These are phyloP conservation scores for Resseliella maxima DNA, from an alignment of 2,888 invertebrate species.

Conservation along the genomic window DNA sequence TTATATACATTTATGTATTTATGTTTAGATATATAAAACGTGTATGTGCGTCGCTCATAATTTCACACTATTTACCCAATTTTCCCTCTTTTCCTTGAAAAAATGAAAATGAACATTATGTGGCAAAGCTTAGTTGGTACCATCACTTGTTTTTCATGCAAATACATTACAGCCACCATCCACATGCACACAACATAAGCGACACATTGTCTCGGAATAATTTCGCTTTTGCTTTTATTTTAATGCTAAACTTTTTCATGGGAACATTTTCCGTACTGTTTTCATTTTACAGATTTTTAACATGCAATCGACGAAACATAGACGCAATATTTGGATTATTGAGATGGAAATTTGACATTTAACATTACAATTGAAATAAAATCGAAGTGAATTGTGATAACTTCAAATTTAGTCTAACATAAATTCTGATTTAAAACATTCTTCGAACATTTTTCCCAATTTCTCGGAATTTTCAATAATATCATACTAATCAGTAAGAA, in stretches of 20 bases:
- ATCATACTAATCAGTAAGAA: too few species aligned
- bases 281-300: conserved; percentile 10
- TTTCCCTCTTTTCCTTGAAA: neutral
- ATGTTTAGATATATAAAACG: too few species aligned
- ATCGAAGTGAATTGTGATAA: too few species aligned
- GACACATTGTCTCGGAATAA: neutral
- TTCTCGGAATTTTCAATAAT: neutral
- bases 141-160: conserved; percentile 25
- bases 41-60: neutral
- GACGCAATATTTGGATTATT: neutral
- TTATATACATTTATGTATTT: too few species aligned
- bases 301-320: conserved; percentile 14
- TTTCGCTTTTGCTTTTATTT: neutral
- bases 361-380: too few species aligned
- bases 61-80: neutral
- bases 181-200: neutral
- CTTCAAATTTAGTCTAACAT: too few species aligned
- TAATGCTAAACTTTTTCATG: neutral
- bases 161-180: neutral
- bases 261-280: neutral
- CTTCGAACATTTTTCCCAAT: too few species aligned
- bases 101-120: neutral
- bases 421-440: too few species aligned
- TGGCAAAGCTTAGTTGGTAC: neutral
- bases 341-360: neutral